Conservation (phyloP, 1,140 invertebrate species). For the Melitaea cinxia region DNA sequence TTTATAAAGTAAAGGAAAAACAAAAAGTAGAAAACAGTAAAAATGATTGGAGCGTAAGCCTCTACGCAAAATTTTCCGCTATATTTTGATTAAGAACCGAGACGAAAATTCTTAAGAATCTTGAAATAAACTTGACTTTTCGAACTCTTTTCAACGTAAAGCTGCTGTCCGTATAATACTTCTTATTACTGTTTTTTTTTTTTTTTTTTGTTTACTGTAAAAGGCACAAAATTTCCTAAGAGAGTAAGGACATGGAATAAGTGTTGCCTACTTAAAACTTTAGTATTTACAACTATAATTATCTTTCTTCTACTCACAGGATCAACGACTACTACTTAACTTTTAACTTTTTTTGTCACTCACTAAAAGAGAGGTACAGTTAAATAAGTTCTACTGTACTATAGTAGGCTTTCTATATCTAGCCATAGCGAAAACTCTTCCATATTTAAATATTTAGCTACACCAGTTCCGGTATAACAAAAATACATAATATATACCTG, state of each 20-base stretch:
- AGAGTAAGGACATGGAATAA: not conserved
- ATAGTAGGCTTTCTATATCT: too few relatives aligned
- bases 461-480: too few relatives aligned
- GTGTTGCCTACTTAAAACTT: not conserved
- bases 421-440: too few relatives aligned
- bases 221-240: not conserved
- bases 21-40: conserved; percentile 14
- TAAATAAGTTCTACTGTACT: too few relatives aligned
- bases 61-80: conserved; percentile 4
- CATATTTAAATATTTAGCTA: too few relatives aligned
- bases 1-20: conserved; percentile 11
- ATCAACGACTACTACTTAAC: too few relatives aligned
- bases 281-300: not conserved
- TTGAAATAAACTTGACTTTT: conserved; percentile 10
- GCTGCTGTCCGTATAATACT: conserved; percentile 13
- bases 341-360: too few relatives aligned
- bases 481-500: too few relatives aligned
- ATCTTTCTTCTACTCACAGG: too few relatives aligned
- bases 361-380: too few relatives aligned
- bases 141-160: conserved; percentile 21
- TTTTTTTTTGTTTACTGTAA: not conserved
- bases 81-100: conserved; percentile 25
- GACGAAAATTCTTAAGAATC: conserved; percentile 15
- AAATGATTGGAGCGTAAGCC: conserved; percentile 19
- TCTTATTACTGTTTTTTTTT: conserved; percentile 4